Conservation (phyloP, 92 coral and sea anemone species). For the Plumapathes pennacea region DNA sequence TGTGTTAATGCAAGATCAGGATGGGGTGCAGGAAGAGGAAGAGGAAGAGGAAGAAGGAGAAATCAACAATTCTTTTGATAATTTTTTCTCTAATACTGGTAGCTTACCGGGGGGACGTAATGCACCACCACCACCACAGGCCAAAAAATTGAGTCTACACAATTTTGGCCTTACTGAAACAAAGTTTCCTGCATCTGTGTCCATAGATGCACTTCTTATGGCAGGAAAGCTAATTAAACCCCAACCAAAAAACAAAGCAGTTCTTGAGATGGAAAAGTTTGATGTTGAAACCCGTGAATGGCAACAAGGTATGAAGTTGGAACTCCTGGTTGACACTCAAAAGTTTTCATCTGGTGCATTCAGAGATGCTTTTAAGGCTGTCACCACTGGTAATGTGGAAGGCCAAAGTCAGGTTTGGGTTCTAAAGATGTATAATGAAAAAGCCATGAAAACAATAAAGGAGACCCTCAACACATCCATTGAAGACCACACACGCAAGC, state of each 20-base stretch:
- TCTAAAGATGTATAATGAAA: conserved; percentile 32
- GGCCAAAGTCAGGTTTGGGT: conserved; percentile 38
- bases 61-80: too few relatives aligned
- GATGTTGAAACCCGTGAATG: conserved; percentile 49
- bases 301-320: conserved; percentile 44
- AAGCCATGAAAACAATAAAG: conserved; percentile 33
- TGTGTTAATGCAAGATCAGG: conserved; percentile 25
- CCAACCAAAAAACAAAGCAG: conserved; percentile 19
- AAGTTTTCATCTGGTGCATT: conserved; percentile 63
- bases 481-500: conserved; percentile 42
- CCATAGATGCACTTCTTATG: conserved; percentile 49
- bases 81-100: too few relatives aligned
- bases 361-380: conserved; percentile 28
- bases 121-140: too few relatives aligned
- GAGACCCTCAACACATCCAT: conserved; percentile 14
- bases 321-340: conserved; percentile 33
- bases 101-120: too few relatives aligned
- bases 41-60: too few relatives aligned
- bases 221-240: conserved; percentile 74
- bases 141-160: too few relatives aligned
- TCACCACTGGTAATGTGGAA: conserved; percentile 1
- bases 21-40: too few relatives aligned
- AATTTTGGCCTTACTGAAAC: too few relatives aligned
- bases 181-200: conserved; percentile 64
- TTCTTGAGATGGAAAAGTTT: conserved; percentile 58